Conservation (phyloP, 1,140 invertebrate species). For the fruit fly (Drosophila melanogaster) region Release_6_plus_ISO1_MT NT_033779.5:7957001-7957500, state of each 20-base stretch:
- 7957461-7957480: slow-evolving; percentile 65
- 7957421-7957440: slow-evolving; percentile 58
- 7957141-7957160: background rate
- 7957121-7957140: background rate
- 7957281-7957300: too few species aligned
- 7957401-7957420: slow-evolving; percentile 58
- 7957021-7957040: slow-evolving; percentile 66
- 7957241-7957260: too few species aligned
- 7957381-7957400: slow-evolving; percentile 41
- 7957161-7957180: background rate
- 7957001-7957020: slow-evolving; percentile 40
- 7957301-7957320: too few species aligned
- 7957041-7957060: slow-evolving; percentile 20
- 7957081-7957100: background rate
- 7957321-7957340: background rate
- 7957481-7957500: background rate
- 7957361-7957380: slow-evolving; percentile 8
- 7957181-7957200: background rate
- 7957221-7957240: too few species aligned
- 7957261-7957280: too few species aligned
- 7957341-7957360: background rate
- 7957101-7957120: too few species aligned
- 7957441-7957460: slow-evolving; percentile 75
- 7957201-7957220: too few species aligned
- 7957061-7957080: slow-evolving; percentile 44